Evolutionary conservation across 2,888 invertebrate genomes (phyloP), one percentile per base, ranked within the genome.

Genomic region (Thymelicus lineola): DNA sequence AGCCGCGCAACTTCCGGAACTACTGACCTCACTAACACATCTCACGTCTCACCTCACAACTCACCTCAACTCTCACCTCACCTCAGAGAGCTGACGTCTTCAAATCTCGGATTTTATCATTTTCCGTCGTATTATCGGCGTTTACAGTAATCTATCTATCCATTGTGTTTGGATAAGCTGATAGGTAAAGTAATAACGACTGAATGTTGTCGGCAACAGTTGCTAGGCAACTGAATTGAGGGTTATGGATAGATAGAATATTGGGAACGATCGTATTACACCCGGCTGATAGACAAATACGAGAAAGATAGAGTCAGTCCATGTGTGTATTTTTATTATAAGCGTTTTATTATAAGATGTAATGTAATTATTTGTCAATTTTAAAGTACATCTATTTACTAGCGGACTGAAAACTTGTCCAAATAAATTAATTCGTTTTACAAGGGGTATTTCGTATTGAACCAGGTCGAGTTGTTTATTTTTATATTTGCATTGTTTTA

Each of bases 1-100:
- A 87, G 59, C 77, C 83, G 78, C 77, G 86, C 64, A 82, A 59
- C 79, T 88, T 86, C 81, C 73, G 90, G 48, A 86, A 76, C 74
- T 87, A 88, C 76, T 88, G 81, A 82, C 66, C 12, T 42, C 20
- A 46, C 2, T 12, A 10, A 12, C 42, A 1, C 10, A 12, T 12
- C 4, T 4, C 42, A 10, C 53, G 2, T 53, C 36, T 7, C 35
- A 7, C 62, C 12, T n/a, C n/a, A 14, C 59, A 6, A 15, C 38
- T 35, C 55, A 50, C 35, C 1, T 6, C 55, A 6, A 35, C 1
- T 1, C 35, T 12, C 14, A 12, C 55, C 28, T 6, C 28, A 6
- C 55, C 3, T 28, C 55, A 12, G 6, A 1, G 28, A 28, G 28
- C 28, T 28, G 28, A 28, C 28, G 28, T 28, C 28, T 3, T 28